phyloP scores from a whole-genome alignment of 2,888 invertebrate genomes.

The Pterostichus niger region DNA sequence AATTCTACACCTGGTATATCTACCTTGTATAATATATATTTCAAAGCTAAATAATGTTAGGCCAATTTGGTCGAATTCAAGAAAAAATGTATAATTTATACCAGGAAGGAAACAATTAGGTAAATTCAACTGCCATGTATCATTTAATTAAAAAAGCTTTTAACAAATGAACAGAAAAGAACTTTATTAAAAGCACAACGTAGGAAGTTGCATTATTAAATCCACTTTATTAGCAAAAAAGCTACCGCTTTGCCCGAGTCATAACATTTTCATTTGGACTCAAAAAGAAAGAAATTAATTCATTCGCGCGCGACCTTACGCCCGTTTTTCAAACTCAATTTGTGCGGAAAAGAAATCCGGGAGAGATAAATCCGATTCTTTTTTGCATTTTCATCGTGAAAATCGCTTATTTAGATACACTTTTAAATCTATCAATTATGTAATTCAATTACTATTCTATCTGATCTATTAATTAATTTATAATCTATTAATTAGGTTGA shows the following conservation, averaged over 20 bases:
- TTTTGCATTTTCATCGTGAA: neutral
- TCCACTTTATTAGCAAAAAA: conserved; percentile 58
- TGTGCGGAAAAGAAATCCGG: conserved; percentile 16
- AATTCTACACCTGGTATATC: too few relatives aligned
- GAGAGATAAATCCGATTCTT: conserved; percentile 20
- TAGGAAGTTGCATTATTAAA: conserved; percentile 51
- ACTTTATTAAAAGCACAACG: conserved; percentile 55
- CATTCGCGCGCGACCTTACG: conserved; percentile 45
- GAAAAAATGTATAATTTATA: conserved; percentile 39
- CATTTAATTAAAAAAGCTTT: conserved; percentile 62
- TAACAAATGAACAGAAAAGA: conserved; percentile 56
- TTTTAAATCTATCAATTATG: neutral
- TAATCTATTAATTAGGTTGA: conserved; percentile 3
- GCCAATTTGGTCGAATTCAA: conserved; percentile 30
- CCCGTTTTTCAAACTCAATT: conserved; percentile 39
- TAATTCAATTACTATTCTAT: neutral
- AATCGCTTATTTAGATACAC: neutral
- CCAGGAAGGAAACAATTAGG: conserved; percentile 48
- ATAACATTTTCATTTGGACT: conserved; percentile 34
- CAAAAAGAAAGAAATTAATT: conserved; percentile 47
- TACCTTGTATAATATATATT: conserved; percentile 10
- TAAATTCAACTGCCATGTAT: conserved; percentile 53
- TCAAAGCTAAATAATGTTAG: conserved; percentile 22
- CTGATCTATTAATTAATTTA: neutral
- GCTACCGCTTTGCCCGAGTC: conserved; percentile 31